Evolutionary conservation across 2,113 vertebrate genomes (phyloP).

Genomic region (Oncorhynchus tshawytscha): DNA sequence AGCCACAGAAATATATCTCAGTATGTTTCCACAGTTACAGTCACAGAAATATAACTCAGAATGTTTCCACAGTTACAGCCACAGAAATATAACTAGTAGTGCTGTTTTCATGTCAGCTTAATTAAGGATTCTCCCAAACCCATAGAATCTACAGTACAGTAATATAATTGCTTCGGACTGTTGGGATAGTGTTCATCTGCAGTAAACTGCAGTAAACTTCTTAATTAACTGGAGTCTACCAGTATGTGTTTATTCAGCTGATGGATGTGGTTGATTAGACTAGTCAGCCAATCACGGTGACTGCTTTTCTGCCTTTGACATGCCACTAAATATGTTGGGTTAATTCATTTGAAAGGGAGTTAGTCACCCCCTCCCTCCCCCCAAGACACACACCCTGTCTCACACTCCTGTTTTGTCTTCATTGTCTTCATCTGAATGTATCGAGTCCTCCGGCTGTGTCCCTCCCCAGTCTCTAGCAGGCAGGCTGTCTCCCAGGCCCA

Average conservation of each 20-base stretch:
- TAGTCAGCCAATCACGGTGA: neutral
- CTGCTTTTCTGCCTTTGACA: slow-evolving; percentile 4
- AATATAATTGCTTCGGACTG: too few species aligned
- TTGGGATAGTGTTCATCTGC: neutral
- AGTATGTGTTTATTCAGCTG: slow-evolving; percentile 4
- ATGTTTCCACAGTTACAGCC: too few species aligned
- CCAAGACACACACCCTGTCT: neutral
- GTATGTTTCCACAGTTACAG: too few species aligned
- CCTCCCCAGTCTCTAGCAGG: neutral
- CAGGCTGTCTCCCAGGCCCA: too few species aligned
- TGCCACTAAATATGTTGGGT: neutral
- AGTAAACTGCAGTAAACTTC: neutral
- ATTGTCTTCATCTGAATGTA: slow-evolving; percentile 20
- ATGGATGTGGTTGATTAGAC: neutral
- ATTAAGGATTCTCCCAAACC: too few species aligned
- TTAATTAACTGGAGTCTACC: neutral
- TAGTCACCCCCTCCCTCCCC: neutral
- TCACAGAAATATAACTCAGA: too few species aligned
- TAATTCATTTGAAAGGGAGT: neutral
- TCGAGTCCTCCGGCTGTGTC: slow-evolving; percentile 3
- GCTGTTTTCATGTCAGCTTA: too few species aligned
- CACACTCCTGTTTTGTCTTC: slow-evolving; percentile 13
- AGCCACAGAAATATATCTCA: too few species aligned
- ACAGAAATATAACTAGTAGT: too few species aligned
- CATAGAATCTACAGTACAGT: too few species aligned